phyloP scores from a whole-genome alignment of 2,113 vertebrate species.

The Tyrannus savana region DNA sequence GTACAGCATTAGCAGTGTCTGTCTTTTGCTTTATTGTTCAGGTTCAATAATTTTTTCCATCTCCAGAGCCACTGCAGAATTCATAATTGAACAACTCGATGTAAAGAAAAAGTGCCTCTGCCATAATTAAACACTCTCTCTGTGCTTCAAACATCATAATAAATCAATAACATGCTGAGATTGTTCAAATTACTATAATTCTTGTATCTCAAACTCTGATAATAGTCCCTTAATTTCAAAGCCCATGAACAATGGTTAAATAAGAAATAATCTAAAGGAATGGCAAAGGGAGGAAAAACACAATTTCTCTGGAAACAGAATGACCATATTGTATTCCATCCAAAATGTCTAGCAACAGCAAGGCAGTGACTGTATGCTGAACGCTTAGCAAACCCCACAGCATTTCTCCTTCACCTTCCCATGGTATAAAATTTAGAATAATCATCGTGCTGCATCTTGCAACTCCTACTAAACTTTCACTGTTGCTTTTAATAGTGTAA shows the following conservation, averaged over 20 bases:
- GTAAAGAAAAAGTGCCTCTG: background rate
- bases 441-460: background rate
- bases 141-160: background rate
- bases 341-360: background rate
- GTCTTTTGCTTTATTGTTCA: background rate
- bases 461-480: background rate
- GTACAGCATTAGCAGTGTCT: background rate
- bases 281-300: background rate
- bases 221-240: background rate
- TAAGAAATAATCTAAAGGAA: background rate
- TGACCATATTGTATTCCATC: background rate
- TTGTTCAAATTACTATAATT: background rate
- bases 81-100: slow-evolving; percentile 9
- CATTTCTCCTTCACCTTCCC: background rate
- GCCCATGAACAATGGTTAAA: background rate
- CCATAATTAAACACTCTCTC: background rate
- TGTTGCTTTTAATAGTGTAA: background rate
- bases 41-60: background rate
- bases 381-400: background rate
- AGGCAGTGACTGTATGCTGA: background rate
- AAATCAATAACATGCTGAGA: background rate
- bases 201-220: background rate
- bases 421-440: background rate
- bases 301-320: background rate
- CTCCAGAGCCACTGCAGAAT: background rate